phyloP scores from a whole-genome alignment of 2,113 vertebrate genomes.

The Agelaius phoeniceus region DNA sequence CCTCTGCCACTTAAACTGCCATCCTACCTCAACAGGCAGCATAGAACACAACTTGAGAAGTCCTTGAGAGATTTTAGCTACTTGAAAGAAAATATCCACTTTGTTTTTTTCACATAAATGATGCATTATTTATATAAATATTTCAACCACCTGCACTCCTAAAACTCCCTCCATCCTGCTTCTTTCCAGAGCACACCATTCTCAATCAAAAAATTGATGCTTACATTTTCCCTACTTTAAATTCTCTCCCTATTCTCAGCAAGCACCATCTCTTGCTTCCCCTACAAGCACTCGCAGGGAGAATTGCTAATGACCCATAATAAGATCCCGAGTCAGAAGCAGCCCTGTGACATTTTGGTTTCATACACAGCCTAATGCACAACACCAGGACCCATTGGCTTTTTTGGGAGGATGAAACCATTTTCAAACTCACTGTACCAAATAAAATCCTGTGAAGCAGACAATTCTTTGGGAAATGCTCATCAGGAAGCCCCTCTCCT shows the following conservation, averaged over 20 bases:
- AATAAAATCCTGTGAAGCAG: neutral
- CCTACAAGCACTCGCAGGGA: neutral
- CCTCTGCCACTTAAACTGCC: neutral
- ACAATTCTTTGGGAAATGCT: neutral
- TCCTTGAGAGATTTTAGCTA: neutral
- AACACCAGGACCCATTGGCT: rapidly evolving
- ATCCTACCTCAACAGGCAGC: neutral
- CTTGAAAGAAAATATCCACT: neutral
- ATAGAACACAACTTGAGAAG: neutral
- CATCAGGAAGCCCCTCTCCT: neutral
- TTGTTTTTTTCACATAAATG: neutral
- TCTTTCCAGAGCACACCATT: neutral
- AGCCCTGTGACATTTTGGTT: neutral
- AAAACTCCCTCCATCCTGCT: neutral
- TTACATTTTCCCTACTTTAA: neutral
- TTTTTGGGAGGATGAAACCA: neutral
- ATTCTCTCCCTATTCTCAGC: neutral
- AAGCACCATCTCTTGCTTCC: neutral
- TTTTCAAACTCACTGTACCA: neutral
- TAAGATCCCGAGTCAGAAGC: neutral
- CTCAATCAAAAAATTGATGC: neutral
- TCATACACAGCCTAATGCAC: neutral
- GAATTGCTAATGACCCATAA: neutral
- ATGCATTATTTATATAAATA: neutral
- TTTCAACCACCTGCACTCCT: neutral